Conservation (phyloP, 1,140 invertebrate species). For the Brachionus sp. region DNA sequence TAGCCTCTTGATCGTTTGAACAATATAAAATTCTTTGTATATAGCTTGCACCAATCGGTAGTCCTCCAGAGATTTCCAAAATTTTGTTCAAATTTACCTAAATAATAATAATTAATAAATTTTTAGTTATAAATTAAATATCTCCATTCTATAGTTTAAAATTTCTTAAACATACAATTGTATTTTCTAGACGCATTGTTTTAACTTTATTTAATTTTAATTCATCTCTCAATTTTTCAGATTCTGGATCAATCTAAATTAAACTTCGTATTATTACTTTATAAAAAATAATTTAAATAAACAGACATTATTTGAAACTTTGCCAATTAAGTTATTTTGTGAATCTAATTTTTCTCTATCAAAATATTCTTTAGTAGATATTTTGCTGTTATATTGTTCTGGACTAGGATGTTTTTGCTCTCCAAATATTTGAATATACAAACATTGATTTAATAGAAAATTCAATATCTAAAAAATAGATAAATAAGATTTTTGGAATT, state of each 20-base stretch:
- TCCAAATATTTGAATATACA: conserved; percentile 30
- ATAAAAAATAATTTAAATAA: not conserved
- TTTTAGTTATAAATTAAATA: not conserved
- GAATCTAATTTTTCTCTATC: conserved; percentile 4
- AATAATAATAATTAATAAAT: not conserved
- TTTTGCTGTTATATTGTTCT: conserved; percentile 27
- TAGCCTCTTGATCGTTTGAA: conserved; percentile 1
- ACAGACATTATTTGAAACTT: conserved; percentile 1
- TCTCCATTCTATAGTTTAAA: not conserved
- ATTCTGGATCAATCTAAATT: not conserved
- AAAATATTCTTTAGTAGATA: conserved; percentile 41
- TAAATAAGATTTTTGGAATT: not conserved
- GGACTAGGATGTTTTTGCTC: conserved; percentile 41
- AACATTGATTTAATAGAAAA: conserved; percentile 7
- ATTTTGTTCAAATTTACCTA: conserved; percentile 1
- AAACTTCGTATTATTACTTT: not conserved
- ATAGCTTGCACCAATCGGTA: not conserved
- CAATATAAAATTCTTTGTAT: not conserved
- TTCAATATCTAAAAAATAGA: not conserved
- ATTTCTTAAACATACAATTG: not conserved
- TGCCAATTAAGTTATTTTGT: conserved; percentile 4
- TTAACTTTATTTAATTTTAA: not conserved
- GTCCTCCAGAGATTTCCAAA: not conserved
- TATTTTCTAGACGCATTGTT: not conserved
- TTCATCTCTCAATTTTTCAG: conserved; percentile 40